phyloP scores from a whole-genome alignment of 2,113 vertebrate genomes.

The Prionailurus bengalensis region DNA sequence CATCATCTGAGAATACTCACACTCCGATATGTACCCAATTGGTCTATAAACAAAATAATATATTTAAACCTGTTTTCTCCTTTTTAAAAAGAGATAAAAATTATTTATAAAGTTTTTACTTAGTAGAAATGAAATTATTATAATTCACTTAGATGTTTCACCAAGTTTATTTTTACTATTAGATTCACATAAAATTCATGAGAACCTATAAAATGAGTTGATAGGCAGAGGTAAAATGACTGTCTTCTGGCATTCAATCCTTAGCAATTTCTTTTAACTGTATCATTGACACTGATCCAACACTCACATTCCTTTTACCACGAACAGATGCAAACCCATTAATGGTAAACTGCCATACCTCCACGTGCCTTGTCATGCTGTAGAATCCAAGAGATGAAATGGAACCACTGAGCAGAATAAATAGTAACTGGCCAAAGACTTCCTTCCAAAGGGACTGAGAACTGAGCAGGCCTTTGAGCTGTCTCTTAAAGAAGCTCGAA shows the following conservation, averaged over 20 bases:
- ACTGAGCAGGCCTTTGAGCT: constrained; percentile 9
- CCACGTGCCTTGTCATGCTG: rapidly evolving
- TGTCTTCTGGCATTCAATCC: background rate
- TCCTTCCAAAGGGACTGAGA: constrained; percentile 35
- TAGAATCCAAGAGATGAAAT: constrained; percentile 1
- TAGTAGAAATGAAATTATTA: background rate
- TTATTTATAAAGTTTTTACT: background rate
- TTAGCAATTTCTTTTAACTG: background rate
- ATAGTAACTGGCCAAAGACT: background rate
- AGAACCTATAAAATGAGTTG: background rate
- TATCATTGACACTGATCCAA: background rate
- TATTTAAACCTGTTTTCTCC: background rate
- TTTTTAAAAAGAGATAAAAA: background rate
- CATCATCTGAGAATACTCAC: background rate
- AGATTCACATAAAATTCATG: background rate
- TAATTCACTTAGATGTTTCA: background rate
- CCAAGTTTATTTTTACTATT: constrained; percentile 17
- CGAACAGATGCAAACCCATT: background rate
- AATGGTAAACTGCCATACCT: constrained; percentile 67
- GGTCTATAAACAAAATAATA: constrained; percentile 3
- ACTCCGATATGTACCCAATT: background rate
- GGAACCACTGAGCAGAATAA: background rate
- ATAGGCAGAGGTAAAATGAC: background rate
- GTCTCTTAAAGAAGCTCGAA: constrained; percentile 77
- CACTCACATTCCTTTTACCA: background rate